Percentiles rank a stretch among this genome's conserved stretches.
Evolutionary conservation across 2,888 invertebrate species (phyloP).

Genomic region (Ichneumoninae sp.): DNA sequence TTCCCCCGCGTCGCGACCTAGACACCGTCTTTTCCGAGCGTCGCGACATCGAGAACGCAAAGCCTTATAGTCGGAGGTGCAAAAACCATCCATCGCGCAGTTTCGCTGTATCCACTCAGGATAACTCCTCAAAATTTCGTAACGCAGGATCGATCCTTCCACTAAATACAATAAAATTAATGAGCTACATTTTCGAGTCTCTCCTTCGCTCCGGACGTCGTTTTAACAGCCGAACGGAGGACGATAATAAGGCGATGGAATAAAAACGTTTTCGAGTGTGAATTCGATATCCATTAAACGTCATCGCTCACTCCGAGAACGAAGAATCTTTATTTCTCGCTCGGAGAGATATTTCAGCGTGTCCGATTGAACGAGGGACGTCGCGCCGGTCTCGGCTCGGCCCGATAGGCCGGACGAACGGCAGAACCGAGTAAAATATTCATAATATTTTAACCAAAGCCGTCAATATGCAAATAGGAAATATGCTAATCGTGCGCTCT

Average conservation of each 20-base stretch:
- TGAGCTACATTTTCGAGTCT: constrained; percentile 8
- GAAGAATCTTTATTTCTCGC: constrained; percentile 46
- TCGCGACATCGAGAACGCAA: constrained; percentile 14
- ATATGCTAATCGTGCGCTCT: constrained; percentile 80
- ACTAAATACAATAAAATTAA: constrained; percentile 41
- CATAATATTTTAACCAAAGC: constrained; percentile 84
- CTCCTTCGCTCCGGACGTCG: constrained; percentile 30
- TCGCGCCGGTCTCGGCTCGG: constrained; percentile 14
- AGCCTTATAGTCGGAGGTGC: not conserved
- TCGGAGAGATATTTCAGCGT: constrained; percentile 47
- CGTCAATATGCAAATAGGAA: constrained; percentile 84
- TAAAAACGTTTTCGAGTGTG: constrained; percentile 53
- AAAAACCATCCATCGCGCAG: not conserved
- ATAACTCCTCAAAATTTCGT: constrained; percentile 30
- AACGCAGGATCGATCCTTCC: constrained; percentile 34
- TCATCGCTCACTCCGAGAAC: constrained; percentile 15
- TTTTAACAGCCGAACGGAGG: constrained; percentile 48
- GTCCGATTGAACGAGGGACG: constrained; percentile 45
- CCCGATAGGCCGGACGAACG: constrained; percentile 22
- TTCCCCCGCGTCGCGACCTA: not conserved
- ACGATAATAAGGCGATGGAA: constrained; percentile 40
- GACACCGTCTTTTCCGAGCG: constrained; percentile 60
- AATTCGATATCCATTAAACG: constrained; percentile 56
- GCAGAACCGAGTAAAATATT: constrained; percentile 80
- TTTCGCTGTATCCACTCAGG: constrained; percentile 50